Base-by-base conservation (phyloP, 2,113 vertebrate genomes). In the Perccottus glenii region DNA sequence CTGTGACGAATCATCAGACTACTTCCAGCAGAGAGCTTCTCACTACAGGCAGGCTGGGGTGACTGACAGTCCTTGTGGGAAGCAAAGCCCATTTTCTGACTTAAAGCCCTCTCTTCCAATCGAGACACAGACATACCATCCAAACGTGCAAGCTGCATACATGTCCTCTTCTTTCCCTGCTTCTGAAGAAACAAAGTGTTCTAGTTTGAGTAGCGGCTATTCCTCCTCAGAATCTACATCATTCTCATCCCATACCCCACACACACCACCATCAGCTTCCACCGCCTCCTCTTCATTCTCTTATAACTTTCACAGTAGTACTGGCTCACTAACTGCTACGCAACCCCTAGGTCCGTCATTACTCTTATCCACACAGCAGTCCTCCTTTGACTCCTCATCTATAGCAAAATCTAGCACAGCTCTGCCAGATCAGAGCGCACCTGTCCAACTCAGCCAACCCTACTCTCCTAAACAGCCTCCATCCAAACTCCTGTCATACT, bases 21-120 rank as follows among this genome's bases (percentile, higher is more conserved):
- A 27, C 3, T 96, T 95, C 73, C 94, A 95, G 64, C 95, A 95
- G 74, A 92, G 96, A 85, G 78, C 93, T 12, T 77, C 76, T 40
- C 91, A 91, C 53, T 88, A 89, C 50, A 76, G 75, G 7, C 90
- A 88, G 66, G 60, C 91, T 5, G 91, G 90, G 5, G 50, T 96
- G 16, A 90, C 94, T 52, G 96, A 94, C 59, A 96, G 95, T 78
- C 94, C 95, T 0, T 38, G 94, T 9, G 94, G 91, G 0, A 94
- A 98, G 0, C 94, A 93, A 7, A 94, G 93, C 0, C 93, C 91
- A 0, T 92, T 32, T 83, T 92, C 73, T 82, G 92, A 14, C 50
- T 88, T 46, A 65, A 94, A 84, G 50, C 88, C 91, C 4, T 85
- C 88, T 27, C 75, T 80, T 6, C 67, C 68, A 42, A 65, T 87